phyloP scores from a whole-genome alignment of 1,140 invertebrate species.

The Dreissena polymorpha region DNA sequence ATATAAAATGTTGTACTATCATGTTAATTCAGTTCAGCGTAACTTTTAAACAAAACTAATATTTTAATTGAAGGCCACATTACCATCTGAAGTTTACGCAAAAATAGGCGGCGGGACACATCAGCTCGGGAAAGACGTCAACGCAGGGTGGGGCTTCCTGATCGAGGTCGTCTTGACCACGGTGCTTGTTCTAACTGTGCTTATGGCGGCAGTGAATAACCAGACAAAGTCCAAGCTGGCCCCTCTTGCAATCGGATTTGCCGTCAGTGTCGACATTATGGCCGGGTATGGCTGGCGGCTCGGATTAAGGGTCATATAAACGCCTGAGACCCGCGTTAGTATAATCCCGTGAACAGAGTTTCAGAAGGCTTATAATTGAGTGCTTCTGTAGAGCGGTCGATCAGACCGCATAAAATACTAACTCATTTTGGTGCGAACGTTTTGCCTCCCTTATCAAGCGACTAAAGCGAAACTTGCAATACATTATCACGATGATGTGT shows the following conservation, averaged over 20 bases:
- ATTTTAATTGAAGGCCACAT: slow-evolving; percentile 58
- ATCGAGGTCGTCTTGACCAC: slow-evolving; percentile 74
- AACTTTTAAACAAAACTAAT: no score
- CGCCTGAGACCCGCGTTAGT: no score
- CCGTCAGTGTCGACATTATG: slow-evolving; percentile 72
- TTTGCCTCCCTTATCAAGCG: no score
- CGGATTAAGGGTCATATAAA: background rate
- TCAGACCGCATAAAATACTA: no score
- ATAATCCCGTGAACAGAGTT: no score
- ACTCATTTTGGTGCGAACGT: no score
- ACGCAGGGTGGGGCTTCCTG: slow-evolving; percentile 67
- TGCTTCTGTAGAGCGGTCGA: no score
- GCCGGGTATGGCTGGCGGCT: slow-evolving; percentile 64
- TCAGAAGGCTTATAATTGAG: no score
- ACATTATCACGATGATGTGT: no score
- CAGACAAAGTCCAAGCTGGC: slow-evolving; percentile 65
- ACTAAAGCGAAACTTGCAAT: no score
- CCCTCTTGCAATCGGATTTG: slow-evolving; percentile 77
- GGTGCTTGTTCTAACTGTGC: slow-evolving; percentile 72
- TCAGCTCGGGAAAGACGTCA: slow-evolving; percentile 37
- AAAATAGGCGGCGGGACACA: slow-evolving; percentile 60
- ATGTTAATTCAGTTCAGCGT: no score
- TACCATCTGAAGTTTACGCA: slow-evolving; percentile 50
- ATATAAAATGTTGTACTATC: no score
- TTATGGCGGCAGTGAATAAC: slow-evolving; percentile 72